Percentiles rank a stretch among this genome's conserved stretches.
Evolutionary conservation across 2,113 vertebrate genomes (phyloP).

Genomic region (Elachura formosa): DNA sequence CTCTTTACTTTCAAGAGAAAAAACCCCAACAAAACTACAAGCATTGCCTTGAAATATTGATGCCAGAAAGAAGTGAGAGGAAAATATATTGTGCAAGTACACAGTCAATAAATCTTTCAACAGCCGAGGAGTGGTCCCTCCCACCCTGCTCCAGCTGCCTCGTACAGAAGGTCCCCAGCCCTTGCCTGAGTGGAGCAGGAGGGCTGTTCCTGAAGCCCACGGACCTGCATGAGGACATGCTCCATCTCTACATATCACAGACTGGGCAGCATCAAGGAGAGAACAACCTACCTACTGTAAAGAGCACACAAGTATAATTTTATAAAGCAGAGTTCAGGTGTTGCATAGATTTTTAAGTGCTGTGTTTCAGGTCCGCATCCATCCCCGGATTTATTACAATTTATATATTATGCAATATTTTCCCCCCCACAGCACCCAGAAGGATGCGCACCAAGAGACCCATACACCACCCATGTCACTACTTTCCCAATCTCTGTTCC

Average conservation of each 20-base stretch:
- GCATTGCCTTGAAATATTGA: not conserved
- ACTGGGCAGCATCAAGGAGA: not conserved
- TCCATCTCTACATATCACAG: not conserved
- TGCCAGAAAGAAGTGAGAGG: not conserved
- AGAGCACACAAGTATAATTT: not conserved
- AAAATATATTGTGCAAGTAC: not conserved
- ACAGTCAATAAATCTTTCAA: not conserved
- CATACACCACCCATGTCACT: not conserved
- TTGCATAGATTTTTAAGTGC: not conserved
- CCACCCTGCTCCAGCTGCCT: not conserved
- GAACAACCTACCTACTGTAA: not conserved
- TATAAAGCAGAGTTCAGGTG: not conserved
- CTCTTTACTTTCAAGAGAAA: not conserved
- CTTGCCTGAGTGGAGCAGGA: not conserved
- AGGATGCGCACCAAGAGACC: not conserved
- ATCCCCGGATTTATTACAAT: not conserved
- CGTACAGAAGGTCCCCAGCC: not conserved
- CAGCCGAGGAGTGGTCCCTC: not conserved
- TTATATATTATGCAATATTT: not conserved
- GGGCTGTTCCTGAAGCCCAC: not conserved
- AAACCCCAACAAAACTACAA: not conserved
- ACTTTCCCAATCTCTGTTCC: not conserved
- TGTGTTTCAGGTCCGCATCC: not conserved
- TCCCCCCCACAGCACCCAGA: not conserved
- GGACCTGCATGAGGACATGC: fast-evolving